Conservation (phyloP, 1,140 invertebrate species). For the Pseudachorutes palmiensis region DNA sequence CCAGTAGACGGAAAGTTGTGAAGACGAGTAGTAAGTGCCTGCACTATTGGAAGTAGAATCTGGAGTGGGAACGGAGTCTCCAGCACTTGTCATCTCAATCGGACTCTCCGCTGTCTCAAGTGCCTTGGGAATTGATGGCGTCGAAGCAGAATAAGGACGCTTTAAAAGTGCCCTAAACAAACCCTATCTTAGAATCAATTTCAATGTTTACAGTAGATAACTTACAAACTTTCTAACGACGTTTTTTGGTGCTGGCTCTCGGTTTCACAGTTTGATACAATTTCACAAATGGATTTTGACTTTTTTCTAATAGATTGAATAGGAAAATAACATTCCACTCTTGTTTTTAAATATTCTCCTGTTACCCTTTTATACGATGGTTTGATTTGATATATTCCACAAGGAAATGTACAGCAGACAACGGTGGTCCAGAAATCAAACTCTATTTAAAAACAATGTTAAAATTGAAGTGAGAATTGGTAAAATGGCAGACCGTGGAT, state of each 20-base stretch:
- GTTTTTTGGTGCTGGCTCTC: neutral
- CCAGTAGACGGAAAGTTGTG: slow-evolving; percentile 29
- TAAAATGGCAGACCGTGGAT: neutral
- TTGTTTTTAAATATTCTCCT: neutral
- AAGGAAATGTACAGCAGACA: slow-evolving; percentile 19
- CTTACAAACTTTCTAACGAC: neutral
- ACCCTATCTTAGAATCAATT: neutral
- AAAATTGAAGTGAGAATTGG: neutral
- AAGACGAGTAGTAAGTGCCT: no score
- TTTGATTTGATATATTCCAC: slow-evolving; percentile 22
- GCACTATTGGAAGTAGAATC: slow-evolving; percentile 12
- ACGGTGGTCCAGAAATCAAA: slow-evolving; percentile 19
- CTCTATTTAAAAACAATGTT: slow-evolving; percentile 4
- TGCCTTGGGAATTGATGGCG: slow-evolving; percentile 20
- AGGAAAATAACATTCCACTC: neutral
- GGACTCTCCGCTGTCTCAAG: slow-evolving; percentile 8
- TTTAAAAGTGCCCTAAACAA: slow-evolving; percentile 8
- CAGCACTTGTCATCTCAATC: neutral
- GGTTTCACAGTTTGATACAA: slow-evolving; percentile 4
- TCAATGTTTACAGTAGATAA: no score
- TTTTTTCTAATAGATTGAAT: neutral
- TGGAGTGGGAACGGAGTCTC: neutral
- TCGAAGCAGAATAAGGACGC: slow-evolving; percentile 23
- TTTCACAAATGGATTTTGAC: neutral
- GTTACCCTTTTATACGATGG: slow-evolving; percentile 18